Conservation (phyloP, 2,113 vertebrate genomes). For the Tonatia bakeri region DNA sequence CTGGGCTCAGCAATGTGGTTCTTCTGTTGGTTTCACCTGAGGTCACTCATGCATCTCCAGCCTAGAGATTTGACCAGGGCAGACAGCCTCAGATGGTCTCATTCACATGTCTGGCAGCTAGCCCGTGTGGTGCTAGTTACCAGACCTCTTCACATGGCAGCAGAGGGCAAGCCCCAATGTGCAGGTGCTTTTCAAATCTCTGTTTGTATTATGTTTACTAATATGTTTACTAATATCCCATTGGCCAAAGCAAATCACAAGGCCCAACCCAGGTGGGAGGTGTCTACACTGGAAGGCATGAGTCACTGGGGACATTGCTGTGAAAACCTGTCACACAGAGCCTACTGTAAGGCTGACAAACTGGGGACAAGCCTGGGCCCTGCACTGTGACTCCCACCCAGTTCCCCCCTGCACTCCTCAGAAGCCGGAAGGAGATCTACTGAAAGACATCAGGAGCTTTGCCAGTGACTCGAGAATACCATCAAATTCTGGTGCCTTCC, state of each 20-base stretch:
- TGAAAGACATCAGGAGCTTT: background rate
- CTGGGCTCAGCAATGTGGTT: background rate
- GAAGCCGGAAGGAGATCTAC: background rate
- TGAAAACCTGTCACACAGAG: background rate
- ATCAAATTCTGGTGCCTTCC: background rate
- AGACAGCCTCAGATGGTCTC: background rate
- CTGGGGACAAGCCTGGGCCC: background rate
- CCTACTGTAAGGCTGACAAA: background rate
- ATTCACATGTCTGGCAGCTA: background rate
- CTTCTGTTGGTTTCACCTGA: background rate
- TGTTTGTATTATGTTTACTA: background rate
- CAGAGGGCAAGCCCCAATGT: background rate
- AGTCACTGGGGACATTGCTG: background rate
- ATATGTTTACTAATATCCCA: background rate
- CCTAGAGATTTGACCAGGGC: background rate
- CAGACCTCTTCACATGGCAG: background rate
- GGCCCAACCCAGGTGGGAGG: background rate
- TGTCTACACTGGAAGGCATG: background rate
- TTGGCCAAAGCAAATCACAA: background rate
- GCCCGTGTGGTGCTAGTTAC: background rate
- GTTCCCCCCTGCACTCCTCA: background rate
- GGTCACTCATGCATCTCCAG: background rate
- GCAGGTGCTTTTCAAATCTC: background rate
- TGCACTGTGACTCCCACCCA: background rate
- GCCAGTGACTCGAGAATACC: background rate